phyloP scores from a whole-genome alignment of 2,113 vertebrate species.

The Gallinago undulata region DNA sequence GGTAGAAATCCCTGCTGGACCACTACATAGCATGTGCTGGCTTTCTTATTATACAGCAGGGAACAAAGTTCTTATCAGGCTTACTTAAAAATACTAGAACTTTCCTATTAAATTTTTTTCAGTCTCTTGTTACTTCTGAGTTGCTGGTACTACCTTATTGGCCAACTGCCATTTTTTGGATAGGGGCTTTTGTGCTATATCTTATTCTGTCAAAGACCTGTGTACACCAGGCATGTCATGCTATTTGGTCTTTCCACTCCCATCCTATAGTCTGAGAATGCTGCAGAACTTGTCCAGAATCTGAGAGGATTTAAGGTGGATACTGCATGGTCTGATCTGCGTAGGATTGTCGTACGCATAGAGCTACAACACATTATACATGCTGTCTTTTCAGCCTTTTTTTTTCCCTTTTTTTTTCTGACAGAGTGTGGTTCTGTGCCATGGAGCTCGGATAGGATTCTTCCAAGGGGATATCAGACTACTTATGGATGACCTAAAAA shows the following conservation, averaged over 20 bases:
- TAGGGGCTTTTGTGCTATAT: not conserved
- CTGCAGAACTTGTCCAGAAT: not conserved
- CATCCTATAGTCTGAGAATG: not conserved
- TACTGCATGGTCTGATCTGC: not conserved
- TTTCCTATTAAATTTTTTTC: not conserved
- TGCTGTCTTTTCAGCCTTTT: not conserved
- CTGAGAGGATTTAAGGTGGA: not conserved
- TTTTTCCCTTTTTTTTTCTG: not conserved
- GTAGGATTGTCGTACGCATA: not conserved
- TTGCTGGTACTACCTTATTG: not conserved
- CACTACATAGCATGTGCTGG: not conserved
- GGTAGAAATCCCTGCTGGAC: not conserved
- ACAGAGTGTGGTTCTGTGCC: slow-evolving; percentile 86
- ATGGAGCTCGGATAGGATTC: slow-evolving; percentile 92
- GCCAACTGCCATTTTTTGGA: not conserved
- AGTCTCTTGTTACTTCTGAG: not conserved
- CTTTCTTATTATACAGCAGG: not conserved
- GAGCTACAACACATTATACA: not conserved
- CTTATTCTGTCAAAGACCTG: not conserved
- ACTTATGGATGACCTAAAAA: slow-evolving; percentile 97
- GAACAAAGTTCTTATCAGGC: not conserved
- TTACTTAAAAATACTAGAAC: too few relatives aligned
- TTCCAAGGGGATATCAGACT: slow-evolving; percentile 97
- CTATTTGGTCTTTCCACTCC: not conserved
- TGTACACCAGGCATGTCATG: not conserved